Conservation (phyloP, 1,140 invertebrate species). For the Diorhabda elongata region DNA sequence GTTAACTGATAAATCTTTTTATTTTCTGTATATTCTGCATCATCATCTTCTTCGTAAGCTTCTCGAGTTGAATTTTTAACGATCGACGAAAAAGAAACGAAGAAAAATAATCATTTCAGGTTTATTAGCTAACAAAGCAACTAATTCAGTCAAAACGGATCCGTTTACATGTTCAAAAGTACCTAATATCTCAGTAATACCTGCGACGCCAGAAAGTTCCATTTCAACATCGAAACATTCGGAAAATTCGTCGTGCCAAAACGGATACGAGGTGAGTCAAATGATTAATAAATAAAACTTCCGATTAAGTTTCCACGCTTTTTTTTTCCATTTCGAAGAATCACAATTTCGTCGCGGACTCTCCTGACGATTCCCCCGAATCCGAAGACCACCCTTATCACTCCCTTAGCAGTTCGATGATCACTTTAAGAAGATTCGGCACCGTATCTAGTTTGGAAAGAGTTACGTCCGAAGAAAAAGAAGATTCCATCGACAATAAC, state of each 20-base stretch:
- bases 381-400: constrained; percentile 56
- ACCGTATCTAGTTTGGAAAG: constrained; percentile 75
- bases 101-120: not conserved
- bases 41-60: too few relatives aligned
- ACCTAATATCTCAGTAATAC: constrained; percentile 69
- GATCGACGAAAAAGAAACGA: too few relatives aligned
- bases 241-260: constrained; percentile 4
- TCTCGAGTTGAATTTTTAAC: too few relatives aligned
- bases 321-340: constrained; percentile 1
- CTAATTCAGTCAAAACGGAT: constrained; percentile 60
- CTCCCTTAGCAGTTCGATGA: constrained; percentile 49
- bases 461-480: constrained; percentile 55
- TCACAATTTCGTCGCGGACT: constrained; percentile 42
- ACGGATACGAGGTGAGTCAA: not conserved
- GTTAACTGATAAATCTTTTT: too few relatives aligned
- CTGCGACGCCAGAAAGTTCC: constrained; percentile 63
- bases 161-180: constrained; percentile 48
- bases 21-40: too few relatives aligned
- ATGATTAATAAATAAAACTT: not conserved
- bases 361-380: constrained; percentile 54
- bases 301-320: not conserved
- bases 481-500: constrained; percentile 46
- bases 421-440: constrained; percentile 58
- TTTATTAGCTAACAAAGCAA: constrained; percentile 54
- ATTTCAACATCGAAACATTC: constrained; percentile 12